Evolutionary conservation across 1,140 invertebrate species (phyloP), one percentile per base, ranked within the genome.

Genomic region (Agrilus planipennis): DNA sequence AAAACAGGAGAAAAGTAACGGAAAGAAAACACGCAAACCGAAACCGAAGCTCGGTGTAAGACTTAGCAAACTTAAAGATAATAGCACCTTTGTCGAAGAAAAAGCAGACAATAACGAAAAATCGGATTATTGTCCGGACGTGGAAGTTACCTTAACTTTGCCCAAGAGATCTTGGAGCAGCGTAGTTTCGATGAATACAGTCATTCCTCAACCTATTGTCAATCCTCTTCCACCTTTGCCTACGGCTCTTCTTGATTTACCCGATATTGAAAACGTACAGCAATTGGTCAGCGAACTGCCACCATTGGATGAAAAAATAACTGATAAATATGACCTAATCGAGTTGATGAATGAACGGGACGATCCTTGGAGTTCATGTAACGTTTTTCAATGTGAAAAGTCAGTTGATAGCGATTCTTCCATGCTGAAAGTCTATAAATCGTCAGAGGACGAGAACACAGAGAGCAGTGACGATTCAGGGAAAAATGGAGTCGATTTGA

Each of bases 381-480:
- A 50, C 36, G 40, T 53, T 18, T n/a, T n/a, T n/a, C n/a, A n/a
- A n/a, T n/a, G n/a, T n/a, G n/a, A n/a, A n/a, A n/a, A n/a, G n/a
- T n/a, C n/a, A n/a, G n/a, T n/a, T n/a, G n/a, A n/a, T n/a, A n/a
- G n/a, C n/a, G n/a, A n/a, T n/a, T n/a, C n/a, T n/a, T n/a, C n/a
- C n/a, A n/a, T n/a, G n/a, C 43, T 54, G 23, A 55, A 56, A 42
- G n/a, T 55, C 6, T 51, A 61, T 34, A 58, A 57, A 37, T 54
- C 45, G 9, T 58, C 54, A 1, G 59, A 61, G 32, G 59, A 60
- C 35, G 51, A 55, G 30, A n/a, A n/a, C n/a, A n/a, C n/a, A n/a
- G n/a, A n/a, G n/a, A n/a, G n/a, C n/a, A 62, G 60, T 41, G 58
- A 60, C 39, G 60, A 62, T 45, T 60, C 58, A 9, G 52, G 53